A percentile compares a stretch with the other conserved stretches of the same genome.
Evolutionary conservation across 1,140 invertebrate species (phyloP).

Genomic region (Drosophila arizonae): DNA sequence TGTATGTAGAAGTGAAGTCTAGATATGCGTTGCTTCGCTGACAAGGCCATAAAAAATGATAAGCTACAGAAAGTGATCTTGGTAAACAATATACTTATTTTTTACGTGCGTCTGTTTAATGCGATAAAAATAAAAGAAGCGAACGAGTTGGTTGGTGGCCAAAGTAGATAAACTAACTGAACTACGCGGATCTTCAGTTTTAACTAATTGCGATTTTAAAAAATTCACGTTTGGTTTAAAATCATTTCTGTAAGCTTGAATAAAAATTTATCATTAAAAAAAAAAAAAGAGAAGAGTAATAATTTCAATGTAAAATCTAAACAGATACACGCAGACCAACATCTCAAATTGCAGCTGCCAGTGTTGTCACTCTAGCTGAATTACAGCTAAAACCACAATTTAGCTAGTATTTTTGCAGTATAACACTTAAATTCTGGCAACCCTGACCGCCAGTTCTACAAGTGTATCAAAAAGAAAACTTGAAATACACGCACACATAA

Average conservation of each 20-base stretch:
- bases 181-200: neutral
- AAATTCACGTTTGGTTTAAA: neutral
- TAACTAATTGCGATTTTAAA: neutral
- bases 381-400: neutral
- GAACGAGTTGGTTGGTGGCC: neutral
- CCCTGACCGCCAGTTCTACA: slow-evolving; percentile 3
- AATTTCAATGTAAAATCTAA: neutral
- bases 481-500: slow-evolving; percentile 13
- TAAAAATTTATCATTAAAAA: too few species aligned
- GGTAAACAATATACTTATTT: slow-evolving; percentile 17
- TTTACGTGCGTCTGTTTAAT: slow-evolving; percentile 6
- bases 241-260: neutral
- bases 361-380: neutral
- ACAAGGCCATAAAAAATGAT: slow-evolving; percentile 12
- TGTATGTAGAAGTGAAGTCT: neutral
- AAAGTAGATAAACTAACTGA: neutral
- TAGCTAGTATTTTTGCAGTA: too few species aligned
- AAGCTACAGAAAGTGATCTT: slow-evolving; percentile 15
- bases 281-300: too few species aligned
- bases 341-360: neutral
- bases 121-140: slow-evolving; percentile 7
- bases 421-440: neutral
- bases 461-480: slow-evolving; percentile 32
- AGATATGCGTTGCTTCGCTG: slow-evolving; percentile 4
- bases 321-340: too few species aligned